Conservation (phyloP, 1,140 invertebrate genomes). For the Ditylenchus dipsaci region DNA sequence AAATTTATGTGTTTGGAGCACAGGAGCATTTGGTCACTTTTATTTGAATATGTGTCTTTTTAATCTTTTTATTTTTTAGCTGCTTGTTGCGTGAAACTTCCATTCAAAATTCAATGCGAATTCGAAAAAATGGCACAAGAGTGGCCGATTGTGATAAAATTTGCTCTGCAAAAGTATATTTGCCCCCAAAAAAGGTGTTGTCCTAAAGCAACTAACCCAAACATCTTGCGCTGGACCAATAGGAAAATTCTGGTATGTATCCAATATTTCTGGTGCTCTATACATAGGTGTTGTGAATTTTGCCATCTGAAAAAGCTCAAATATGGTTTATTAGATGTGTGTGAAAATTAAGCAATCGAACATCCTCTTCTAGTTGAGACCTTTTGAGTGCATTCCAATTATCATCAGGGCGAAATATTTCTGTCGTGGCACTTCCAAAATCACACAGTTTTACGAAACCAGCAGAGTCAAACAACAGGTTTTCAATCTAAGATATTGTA, state of each 20-base stretch:
- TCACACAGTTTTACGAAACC: constrained; percentile 92
- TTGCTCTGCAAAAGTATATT: too few relatives aligned
- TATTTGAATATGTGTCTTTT: too few relatives aligned
- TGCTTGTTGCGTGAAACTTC: too few relatives aligned
- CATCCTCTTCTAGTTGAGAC: constrained; percentile 86
- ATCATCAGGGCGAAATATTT: constrained; percentile 75
- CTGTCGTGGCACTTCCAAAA: constrained; percentile 89
- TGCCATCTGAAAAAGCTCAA: constrained; percentile 61
- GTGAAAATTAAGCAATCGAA: constrained; percentile 59
- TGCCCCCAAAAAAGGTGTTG: too few relatives aligned
- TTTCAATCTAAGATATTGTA: constrained; percentile 67
- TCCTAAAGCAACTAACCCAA: constrained; percentile 70
- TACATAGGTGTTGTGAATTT: constrained; percentile 70
- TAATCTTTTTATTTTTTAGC: too few relatives aligned
- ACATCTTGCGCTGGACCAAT: constrained; percentile 81
- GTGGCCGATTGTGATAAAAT: too few relatives aligned
- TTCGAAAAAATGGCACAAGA: too few relatives aligned
- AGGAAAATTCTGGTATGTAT: constrained; percentile 91
- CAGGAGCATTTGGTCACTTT: too few relatives aligned
- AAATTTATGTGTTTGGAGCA: too few relatives aligned
- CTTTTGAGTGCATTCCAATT: constrained; percentile 87
- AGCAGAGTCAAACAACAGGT: constrained; percentile 71
- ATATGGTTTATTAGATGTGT: constrained; percentile 3
- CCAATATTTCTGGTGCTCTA: constrained; percentile 85
- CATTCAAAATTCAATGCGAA: too few relatives aligned